Evolutionary conservation across 1,140 invertebrate genomes (phyloP).

Genomic region (Neodiprion fabricii): DNA sequence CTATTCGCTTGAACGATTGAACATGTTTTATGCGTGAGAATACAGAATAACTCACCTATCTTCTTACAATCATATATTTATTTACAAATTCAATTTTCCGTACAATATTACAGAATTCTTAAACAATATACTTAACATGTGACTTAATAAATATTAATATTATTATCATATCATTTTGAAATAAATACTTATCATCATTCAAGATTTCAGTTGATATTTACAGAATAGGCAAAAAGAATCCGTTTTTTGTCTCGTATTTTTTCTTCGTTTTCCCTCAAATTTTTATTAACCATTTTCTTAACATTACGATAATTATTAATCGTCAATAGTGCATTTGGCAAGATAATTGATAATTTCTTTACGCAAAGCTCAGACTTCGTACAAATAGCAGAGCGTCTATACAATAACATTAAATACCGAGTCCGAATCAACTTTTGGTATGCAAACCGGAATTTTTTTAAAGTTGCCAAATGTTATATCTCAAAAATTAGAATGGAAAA

Average conservation of each 20-base stretch:
- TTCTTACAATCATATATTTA: conserved; percentile 41
- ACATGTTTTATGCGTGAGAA: no score
- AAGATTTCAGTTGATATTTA: conserved; percentile 23
- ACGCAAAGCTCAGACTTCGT: not conserved
- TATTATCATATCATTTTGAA: conserved; percentile 41
- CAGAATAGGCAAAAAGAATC: conserved; percentile 15
- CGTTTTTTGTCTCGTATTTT: conserved; percentile 12
- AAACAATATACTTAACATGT: conserved; percentile 29
- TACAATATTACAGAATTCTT: conserved; percentile 30
- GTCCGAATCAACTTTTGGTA: no score
- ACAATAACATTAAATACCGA: not conserved
- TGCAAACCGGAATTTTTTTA: no score
- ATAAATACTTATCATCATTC: conserved; percentile 42
- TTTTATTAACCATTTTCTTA: not conserved
- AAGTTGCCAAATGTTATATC: no score
- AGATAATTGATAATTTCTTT: conserved; percentile 7
- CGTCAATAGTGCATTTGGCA: not conserved
- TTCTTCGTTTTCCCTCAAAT: not conserved
- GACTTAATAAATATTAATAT: conserved; percentile 50
- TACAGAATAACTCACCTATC: no score
- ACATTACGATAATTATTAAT: no score
- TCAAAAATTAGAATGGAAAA: no score
- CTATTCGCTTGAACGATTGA: no score
- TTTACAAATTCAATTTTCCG: conserved; percentile 42
- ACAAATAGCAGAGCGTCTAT: not conserved